Evolutionary conservation across 2,797 vertebrate species (phyloP), one percentile per base, ranked within the genome.

Genomic region (Phylloscopus collybita): DNA sequence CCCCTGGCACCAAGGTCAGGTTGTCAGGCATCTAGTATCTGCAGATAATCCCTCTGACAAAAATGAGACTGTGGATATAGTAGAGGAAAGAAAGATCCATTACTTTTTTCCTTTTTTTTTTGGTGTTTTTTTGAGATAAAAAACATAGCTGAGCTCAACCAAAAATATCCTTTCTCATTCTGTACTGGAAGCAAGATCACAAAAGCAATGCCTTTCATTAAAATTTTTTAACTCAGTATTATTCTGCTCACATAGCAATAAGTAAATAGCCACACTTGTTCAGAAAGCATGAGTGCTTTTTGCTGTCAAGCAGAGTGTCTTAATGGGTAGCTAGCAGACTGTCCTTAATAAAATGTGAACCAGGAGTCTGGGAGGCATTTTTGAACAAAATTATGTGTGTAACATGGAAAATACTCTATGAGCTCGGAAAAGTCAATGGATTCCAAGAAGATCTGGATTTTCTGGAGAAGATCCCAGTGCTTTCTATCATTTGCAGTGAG

Each of bases 231-330:
- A 36, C 2, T 86, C 14, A 14, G 78, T 66, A 44, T 38, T 84
- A 88, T 84, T 81, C 40, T 66, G 30, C 27, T 93, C 40, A 47
- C 60, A 59, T 10, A 59, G 12, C 51, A 67, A 8, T 19, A 84
- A 92, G 59, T 51, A 92, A 95, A 95, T 62, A 93, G 40, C 29
- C 32, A 69, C 30, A 80, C 64, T 89, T 92, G 29, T 62, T 80
- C 84, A 80, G 62, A 88, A 94, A 76, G 30, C 76, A 51, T 16
- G 51, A 79, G 59, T 75, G 71, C 62, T 86, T 75, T 40, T 15
- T 40, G 40, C 29, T 69, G 32, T 65, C 60, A 79, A 53, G 70
- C 38, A 79, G 32, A 80, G 11, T 54, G 64, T 51, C 45, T 95
- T 88, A 92, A 75, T 29, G 54, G 95, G 44, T 54, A 86, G 20